Evolutionary conservation across 2,888 invertebrate species (phyloP).

Genomic region (Coecobrya sp.): DNA sequence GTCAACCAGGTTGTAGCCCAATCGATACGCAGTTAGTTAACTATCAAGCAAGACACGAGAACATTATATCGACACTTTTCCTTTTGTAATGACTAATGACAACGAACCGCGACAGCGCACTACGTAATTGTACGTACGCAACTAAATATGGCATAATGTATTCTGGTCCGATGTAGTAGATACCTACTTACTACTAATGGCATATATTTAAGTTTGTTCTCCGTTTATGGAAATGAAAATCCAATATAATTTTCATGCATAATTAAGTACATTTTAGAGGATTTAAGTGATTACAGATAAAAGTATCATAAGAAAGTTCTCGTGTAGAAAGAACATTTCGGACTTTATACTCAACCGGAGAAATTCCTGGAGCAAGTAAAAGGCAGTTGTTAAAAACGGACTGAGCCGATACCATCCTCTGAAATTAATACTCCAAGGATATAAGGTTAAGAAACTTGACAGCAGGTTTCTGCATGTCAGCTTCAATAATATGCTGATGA

Average conservation of each 20-base stretch:
- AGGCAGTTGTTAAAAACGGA: neutral
- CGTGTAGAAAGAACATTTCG: neutral
- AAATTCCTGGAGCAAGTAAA: neutral
- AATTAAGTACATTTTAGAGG: neutral
- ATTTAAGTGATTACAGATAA: neutral
- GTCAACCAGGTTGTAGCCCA: neutral
- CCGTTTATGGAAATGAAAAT: neutral
- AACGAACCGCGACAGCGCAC: too few relatives aligned
- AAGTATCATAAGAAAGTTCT: neutral
- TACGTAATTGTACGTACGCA: neutral
- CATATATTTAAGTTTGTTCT: neutral
- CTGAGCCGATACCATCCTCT: neutral
- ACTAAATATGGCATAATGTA: neutral
- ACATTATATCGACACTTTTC: neutral
- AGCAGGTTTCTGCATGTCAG: neutral
- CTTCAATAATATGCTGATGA: neutral
- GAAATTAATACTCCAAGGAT: neutral
- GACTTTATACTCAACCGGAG: neutral
- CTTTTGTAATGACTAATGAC: conserved; percentile 17
- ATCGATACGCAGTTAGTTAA: conserved; percentile 13
- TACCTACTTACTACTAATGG: neutral
- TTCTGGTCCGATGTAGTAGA: neutral
- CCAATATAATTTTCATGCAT: neutral
- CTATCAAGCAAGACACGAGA: neutral
- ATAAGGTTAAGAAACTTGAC: neutral